Base-by-base conservation (phyloP, 2,797 vertebrate species). In the Smutsia gigantea region DNA sequence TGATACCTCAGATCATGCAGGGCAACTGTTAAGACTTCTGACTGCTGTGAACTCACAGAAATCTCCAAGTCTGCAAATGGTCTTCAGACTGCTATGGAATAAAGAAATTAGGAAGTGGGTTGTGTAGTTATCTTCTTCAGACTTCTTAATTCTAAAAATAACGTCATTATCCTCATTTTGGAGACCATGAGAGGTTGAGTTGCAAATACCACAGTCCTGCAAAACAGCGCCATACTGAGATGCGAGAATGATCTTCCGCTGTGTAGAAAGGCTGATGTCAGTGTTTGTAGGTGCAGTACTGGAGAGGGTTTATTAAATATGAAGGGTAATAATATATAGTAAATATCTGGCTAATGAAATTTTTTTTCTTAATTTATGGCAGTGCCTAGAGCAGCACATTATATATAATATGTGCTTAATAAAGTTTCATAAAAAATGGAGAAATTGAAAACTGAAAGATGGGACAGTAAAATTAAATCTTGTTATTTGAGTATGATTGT, bases 101-200 rank as follows among this genome's bases (percentile, higher is more conserved):
- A 39, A 53, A 88, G 31, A 91, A 90, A 77, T 15, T 25, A 91
- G 90, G 90, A 95, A 94, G 53, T 75, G 13, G 82, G 31, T 53
- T 42, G 46, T 63, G 17, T 0, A n/a, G 72, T 90, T 90, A 96
- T 94, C 90, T 89, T 92, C 74, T 46, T 94, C 57, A 94, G 77
- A 90, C 53, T 79, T 94, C 27, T 83, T 78, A 66, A 51, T 63
- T 92, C 85, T 85, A 90, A 93, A 88, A 78, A 83, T 92, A 95
- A 64, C 55, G 66, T 1, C 29, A 8, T 84, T 39, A 29, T 72
- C 71, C 14, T 94, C 12, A 74, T 84, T 71, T 83, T 39, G 66
- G 55, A 89, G 59, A 90, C 75, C 0, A 2, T 9, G 7, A 68
- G 46, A 71, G 55, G 19, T 19, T 86, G 69, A 55, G 19, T 31